These are phyloP conservation scores for Meandrusa payeni DNA, from an alignment of 2,888 invertebrate species.

Conservation along the genomic window DNA sequence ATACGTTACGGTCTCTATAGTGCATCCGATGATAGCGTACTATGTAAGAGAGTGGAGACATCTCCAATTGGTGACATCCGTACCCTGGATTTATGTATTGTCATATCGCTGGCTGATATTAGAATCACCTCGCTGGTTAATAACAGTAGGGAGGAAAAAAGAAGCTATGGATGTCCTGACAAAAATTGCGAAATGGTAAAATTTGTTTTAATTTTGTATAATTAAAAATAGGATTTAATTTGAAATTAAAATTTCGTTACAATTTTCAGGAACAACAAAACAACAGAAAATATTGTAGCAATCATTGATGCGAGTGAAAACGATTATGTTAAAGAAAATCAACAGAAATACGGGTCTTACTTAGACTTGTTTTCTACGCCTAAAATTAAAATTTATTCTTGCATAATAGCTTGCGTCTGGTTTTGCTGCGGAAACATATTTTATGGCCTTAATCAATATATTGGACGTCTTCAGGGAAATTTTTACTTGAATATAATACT, in stretches of 20 bases:
- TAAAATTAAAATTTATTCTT: constrained; percentile 84
- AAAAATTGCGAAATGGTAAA: constrained; percentile 79
- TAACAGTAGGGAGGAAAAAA: constrained; percentile 83
- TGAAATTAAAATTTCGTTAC: too few relatives aligned
- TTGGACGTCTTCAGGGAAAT: constrained; percentile 88
- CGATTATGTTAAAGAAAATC: constrained; percentile 33
- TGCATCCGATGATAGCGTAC: constrained; percentile 79
- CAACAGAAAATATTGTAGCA: constrained; percentile 50
- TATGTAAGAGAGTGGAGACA: constrained; percentile 81
- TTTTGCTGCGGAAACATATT: constrained; percentile 89
- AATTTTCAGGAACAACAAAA: constrained; percentile 62
- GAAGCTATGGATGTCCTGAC: constrained; percentile 83
- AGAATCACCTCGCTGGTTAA: constrained; percentile 90
- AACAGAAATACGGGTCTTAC: constrained; percentile 57
- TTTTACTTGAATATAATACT: constrained; percentile 90
- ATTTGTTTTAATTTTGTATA: background rate
- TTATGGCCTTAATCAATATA: constrained; percentile 91
- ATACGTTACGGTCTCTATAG: constrained; percentile 75
- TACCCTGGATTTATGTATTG: constrained; percentile 75
- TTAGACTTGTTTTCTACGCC: constrained; percentile 85
- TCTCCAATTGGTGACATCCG: constrained; percentile 80
- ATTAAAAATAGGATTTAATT: too few relatives aligned
- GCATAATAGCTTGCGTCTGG: constrained; percentile 87
- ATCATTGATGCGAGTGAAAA: constrained; percentile 57
- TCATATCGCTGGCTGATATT: constrained; percentile 85